Evolutionary conservation across 2,888 invertebrate species (phyloP), one percentile per base, ranked within the genome.

Genomic region (Eristalinus sepulchralis): DNA sequence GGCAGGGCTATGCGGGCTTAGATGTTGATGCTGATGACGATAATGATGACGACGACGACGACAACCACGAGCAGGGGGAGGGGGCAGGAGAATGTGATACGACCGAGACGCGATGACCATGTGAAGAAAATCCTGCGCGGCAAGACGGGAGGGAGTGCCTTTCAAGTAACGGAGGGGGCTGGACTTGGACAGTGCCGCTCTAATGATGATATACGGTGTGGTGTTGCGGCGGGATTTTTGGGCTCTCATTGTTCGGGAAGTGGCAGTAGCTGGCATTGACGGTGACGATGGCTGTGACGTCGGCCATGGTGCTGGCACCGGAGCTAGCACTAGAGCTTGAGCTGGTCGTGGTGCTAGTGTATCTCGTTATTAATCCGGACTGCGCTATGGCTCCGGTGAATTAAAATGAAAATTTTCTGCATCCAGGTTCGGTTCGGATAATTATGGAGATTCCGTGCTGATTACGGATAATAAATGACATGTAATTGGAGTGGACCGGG

Each of bases 391-490:
- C 17, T 8, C n/a, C 4, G 17, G 39, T 47, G 68, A 81, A 86
- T 83, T 83, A 86, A 78, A 75, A 71, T 73, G 73, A 64, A 78
- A 66, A 75, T 70, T 67, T 75, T 78, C 67, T 60, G 34, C 86
- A 71, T 60, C 57, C 75, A 75, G 17, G 60, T 75, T 68, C n/a
- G 78, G 78, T 70, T 70, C 64, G 78, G 83, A 79, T 86, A 86
- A 83, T 86, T 86, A 86, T 86, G 83, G 86, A 86, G 86, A 86
- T 86, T 78, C 72, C 57, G 83, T 75, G 70, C 83, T 87, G 87
- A 87, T 87, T 87, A 80, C 76, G 78, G 79, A 80, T 87, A 87
- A 83, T 83, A 83, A 87, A 87, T 87, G 83, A 87, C 78, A 83
- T 87, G 72, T 83, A 87, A 87, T 87, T 83, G 76, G 72, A 83